Base-by-base conservation (phyloP, 2,797 vertebrate genomes). In the Ctenopoma multispine region DNA sequence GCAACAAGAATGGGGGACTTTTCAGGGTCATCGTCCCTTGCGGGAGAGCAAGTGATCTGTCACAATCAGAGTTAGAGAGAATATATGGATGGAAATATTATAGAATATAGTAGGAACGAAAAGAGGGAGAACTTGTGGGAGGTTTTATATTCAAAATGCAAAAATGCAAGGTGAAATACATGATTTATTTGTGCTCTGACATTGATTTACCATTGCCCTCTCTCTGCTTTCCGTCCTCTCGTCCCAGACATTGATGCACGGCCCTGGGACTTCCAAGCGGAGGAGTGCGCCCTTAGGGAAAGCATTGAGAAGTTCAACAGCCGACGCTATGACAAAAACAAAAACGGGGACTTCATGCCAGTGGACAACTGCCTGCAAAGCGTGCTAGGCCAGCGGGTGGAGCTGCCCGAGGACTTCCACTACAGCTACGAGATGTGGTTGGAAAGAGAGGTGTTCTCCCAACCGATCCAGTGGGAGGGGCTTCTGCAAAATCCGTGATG, bases 301-400 rank as follows among this genome's bases (percentile, higher is more conserved):
- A 96, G 93, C 93, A 99, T 99, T 0, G 98, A 99, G 81, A 95
- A 95, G 74, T 99, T 99, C 87, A 99, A 99, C 89, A 94, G 93
- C 77, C 95, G 97, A 1, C 93, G 98, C 8, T 99, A 99, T 0
- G 97, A 97, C 83, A 94, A 89, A 70, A 90, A 93, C 66, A 95
- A 89, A 41, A 90, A 89, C 34, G 93, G 95, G 0, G 97, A 98
- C 55, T 98, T 99, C 14, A 78, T 93, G 0, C 97, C 97, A 0
- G 97, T 99, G 81, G 98, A 99, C 91, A 99, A 99, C 94, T 99
- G 98, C 85, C 90, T 99, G 85, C 97, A 97, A 93, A 99, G 97
- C 5, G 97, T 99, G 58, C 87, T 99, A 86, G 97, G 97, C 0
- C 97, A 97, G 91, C 91, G 87, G 0, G 85, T 98, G 80, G 96